Evolutionary conservation across 2,797 vertebrate genomes (phyloP).

Genomic region (Avahi laniger): DNA sequence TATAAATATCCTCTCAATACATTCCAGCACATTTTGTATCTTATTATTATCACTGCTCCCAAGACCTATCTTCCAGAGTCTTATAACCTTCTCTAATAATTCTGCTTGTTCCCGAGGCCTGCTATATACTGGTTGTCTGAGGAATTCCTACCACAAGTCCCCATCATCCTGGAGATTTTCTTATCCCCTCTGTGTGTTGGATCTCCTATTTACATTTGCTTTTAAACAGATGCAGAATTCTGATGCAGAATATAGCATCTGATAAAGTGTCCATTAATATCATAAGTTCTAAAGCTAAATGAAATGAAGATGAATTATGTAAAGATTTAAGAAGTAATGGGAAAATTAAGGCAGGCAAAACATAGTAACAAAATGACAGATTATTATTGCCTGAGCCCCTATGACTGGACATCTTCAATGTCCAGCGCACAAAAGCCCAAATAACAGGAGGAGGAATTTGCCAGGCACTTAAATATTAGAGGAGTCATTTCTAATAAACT

Average conservation of each 20-base stretch:
- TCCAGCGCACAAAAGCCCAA: accelerated
- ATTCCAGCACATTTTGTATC: neutral
- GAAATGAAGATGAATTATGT: neutral
- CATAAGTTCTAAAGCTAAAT: neutral
- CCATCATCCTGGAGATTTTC: neutral
- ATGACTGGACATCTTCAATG: neutral
- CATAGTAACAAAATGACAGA: conserved; percentile 21
- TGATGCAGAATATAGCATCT: neutral
- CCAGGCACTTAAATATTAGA: conserved; percentile 23
- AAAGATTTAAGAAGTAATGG: neutral
- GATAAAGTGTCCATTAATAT: neutral
- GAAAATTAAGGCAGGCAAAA: neutral
- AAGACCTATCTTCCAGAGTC: neutral
- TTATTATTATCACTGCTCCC: neutral
- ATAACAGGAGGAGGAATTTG: neutral
- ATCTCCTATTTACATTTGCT: neutral
- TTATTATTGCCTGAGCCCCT: neutral
- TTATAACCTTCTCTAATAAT: neutral
- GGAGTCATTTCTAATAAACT: conserved; percentile 33
- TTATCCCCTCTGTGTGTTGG: neutral
- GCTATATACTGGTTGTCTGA: neutral
- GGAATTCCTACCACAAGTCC: neutral
- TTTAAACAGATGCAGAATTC: conserved; percentile 31
- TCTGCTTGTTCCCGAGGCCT: no score
- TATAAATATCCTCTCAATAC: neutral